Base-by-base conservation (phyloP, 2,888 invertebrate genomes). In the Choreutis nemorana region DNA sequence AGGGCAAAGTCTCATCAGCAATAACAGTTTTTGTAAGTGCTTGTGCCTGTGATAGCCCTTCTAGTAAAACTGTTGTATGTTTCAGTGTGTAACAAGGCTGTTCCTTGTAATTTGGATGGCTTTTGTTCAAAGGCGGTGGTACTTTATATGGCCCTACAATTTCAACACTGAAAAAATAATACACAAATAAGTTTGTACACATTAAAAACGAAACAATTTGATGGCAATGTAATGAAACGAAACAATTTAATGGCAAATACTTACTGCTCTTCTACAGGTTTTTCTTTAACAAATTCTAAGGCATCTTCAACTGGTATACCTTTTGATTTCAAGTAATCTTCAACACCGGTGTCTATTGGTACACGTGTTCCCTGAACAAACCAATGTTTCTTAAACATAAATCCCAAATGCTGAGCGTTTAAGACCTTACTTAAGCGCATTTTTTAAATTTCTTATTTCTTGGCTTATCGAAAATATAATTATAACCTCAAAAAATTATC, bases 11-110 rank as follows among this genome's bases (percentile, higher is more conserved):
- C 23, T 83, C 65, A 39, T 85, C 66, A 33, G 86, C 61, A 53
- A 84, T 75, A 3, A 91, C 64, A 1, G 91, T 85, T 53, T 94
- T 94, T 2, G 91, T 90, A 4, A 95, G 65, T n/a, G 87, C 68
- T 66, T 90, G 87, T 0, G 91, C 91, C 71, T 95, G 94, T 2
- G 81, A 58, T 29, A 89, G 48, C 7, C 93, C 94, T 64, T 87
- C 84, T 13, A 90, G 49, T 3, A 91, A 64, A 5, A 89, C 85
- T 62, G 84, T 86, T 18, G 75, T 62, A 41, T 87, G 83, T 31
- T 67, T 73, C 34, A 83, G 83, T 2, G 81, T 70, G 35, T 85
- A 77, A 44, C 89, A 86, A 3, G 81, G 73, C 35, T 62, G 67
- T 10, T 81, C 63, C 44, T 88, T 84, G 80, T 86, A 90, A 30